Evolutionary conservation across 2,113 vertebrate species (phyloP).

Genomic region (Eptesicus fuscus): DNA sequence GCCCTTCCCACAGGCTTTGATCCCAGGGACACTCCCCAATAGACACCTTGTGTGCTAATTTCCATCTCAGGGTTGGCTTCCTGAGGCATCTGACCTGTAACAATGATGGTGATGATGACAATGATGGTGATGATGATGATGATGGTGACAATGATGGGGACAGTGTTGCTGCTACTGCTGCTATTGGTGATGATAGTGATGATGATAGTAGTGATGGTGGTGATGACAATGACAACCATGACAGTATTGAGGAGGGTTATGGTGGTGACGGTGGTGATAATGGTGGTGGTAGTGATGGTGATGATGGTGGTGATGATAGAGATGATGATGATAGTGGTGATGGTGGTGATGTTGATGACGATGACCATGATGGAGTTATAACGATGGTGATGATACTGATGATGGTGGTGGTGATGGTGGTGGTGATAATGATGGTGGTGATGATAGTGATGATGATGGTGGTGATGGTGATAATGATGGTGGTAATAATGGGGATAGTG

Average conservation of each 20-base stretch:
- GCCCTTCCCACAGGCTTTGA: not conserved
- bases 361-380: not conserved
- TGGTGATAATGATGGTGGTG: not conserved
- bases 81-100: not conserved
- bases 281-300: not conserved
- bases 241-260: not conserved
- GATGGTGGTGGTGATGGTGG: not conserved
- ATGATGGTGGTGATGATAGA: accelerated
- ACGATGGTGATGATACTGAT: too few species aligned
- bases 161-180: too few species aligned
- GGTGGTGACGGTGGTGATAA: accelerated
- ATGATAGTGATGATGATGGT: accelerated
- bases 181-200: accelerated
- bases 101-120: not conserved
- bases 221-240: not conserved
- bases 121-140: accelerated
- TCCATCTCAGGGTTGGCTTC: not conserved
- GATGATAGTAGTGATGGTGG: accelerated
- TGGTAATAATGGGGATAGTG: not conserved
- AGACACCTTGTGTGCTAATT: not conserved
- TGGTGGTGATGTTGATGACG: not conserved
- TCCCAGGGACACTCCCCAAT: too few species aligned
- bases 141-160: not conserved
- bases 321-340: accelerated
- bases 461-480: accelerated